Percentiles rank a stretch among this genome's conserved stretches.
phyloP scores from a whole-genome alignment of 2,113 vertebrate genomes.

The Asarcornis scutulata region DNA sequence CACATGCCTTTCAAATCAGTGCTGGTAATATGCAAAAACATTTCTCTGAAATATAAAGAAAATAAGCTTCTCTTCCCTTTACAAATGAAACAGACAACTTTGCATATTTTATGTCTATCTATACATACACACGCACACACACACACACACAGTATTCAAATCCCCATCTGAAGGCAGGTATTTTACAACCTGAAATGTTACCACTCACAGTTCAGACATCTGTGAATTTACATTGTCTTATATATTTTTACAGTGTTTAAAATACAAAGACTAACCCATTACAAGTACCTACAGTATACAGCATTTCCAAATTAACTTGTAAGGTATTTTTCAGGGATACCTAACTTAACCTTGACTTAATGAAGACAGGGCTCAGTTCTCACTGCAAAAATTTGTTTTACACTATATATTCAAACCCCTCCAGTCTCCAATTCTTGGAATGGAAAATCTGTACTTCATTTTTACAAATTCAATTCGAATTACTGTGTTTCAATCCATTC shows the following conservation, averaged over 20 bases:
- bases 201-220: constrained; percentile 38
- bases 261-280: constrained; percentile 51
- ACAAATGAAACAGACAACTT: constrained; percentile 55
- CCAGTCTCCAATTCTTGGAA: neutral
- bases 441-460: neutral
- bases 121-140: neutral
- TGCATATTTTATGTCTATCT: constrained; percentile 33
- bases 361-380: neutral
- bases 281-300: constrained; percentile 28
- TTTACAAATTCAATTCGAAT: neutral
- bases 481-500: constrained; percentile 29
- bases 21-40: constrained; percentile 68
- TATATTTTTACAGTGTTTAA: constrained; percentile 30
- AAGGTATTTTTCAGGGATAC: constrained; percentile 25
- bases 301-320: constrained; percentile 28
- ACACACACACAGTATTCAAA: constrained; percentile 35
- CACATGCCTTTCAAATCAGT: constrained; percentile 71
- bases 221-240: neutral
- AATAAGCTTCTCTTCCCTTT: constrained; percentile 66
- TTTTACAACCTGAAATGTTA: constrained; percentile 64
- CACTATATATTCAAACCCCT: constrained; percentile 9
- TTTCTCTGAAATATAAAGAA: constrained; percentile 66
- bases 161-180: constrained; percentile 56
- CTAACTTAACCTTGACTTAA: constrained; percentile 44
- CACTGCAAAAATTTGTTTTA: constrained; percentile 30